Conservation (phyloP, 2,113 vertebrate genomes). For the Tautogolabrus adspersus region DNA sequence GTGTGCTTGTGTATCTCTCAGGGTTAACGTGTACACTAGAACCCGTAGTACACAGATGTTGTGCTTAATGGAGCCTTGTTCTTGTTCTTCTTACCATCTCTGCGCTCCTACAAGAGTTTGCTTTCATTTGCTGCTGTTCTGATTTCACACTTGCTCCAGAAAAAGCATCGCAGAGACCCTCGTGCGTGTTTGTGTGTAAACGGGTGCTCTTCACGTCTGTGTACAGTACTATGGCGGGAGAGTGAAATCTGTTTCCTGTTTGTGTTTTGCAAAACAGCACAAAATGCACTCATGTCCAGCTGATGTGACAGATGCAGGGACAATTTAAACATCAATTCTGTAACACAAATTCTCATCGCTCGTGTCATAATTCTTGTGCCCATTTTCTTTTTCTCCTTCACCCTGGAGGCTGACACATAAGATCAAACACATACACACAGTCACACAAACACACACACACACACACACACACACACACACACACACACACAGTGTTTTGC, state of each 20-base stretch:
- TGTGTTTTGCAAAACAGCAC: constrained; percentile 1
- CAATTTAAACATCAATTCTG: background rate
- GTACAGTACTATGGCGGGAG: background rate
- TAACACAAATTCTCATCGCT: no score
- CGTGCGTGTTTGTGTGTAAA: background rate
- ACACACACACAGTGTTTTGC: background rate
- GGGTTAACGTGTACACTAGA: constrained; percentile 44
- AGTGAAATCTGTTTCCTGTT: background rate
- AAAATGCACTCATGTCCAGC: background rate
- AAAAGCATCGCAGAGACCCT: background rate
- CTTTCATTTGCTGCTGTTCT: constrained; percentile 51
- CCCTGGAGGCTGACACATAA: no score
- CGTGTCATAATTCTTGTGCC: no score
- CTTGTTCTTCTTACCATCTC: constrained; percentile 37
- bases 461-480: background rate
- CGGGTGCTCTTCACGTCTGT: constrained; percentile 1
- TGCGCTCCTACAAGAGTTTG: constrained; percentile 52
- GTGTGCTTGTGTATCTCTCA: constrained; percentile 20
- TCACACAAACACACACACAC: no score
- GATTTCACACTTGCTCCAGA: constrained; percentile 32
- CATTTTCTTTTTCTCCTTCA: no score
- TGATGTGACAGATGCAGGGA: background rate
- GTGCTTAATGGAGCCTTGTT: constrained; percentile 41
- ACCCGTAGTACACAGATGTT: constrained; percentile 12
- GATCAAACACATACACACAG: no score